phyloP scores from a whole-genome alignment of 1,140 invertebrate species.

The Rhagoletis zephyria region DNA sequence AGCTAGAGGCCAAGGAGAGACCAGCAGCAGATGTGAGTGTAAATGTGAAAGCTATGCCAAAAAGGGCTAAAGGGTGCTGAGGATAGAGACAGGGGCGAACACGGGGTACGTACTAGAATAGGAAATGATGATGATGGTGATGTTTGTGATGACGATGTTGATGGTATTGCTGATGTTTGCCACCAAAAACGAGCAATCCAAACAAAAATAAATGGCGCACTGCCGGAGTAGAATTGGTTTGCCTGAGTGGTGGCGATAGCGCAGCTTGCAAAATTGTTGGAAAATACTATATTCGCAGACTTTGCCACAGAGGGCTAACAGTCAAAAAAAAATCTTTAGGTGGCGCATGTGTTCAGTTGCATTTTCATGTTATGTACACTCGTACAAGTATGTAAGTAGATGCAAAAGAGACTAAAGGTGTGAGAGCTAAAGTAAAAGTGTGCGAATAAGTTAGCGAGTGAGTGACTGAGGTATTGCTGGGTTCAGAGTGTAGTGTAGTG shows the following conservation, averaged over 20 bases:
- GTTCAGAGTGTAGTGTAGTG: background rate
- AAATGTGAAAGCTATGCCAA: background rate
- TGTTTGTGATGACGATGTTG: constrained; percentile 47
- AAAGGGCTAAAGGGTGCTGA: background rate
- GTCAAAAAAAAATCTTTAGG: background rate
- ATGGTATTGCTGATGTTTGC: constrained; percentile 34
- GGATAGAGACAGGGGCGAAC: background rate
- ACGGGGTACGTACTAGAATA: background rate
- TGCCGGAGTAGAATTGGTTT: background rate
- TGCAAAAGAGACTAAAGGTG: background rate
- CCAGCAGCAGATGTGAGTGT: no score
- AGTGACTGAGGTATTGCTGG: background rate
- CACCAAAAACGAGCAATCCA: constrained; percentile 15
- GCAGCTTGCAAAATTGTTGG: background rate
- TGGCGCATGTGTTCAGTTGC: background rate
- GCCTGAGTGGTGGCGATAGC: background rate
- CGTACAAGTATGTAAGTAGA: no score
- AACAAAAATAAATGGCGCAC: background rate
- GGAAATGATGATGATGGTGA: constrained; percentile 28
- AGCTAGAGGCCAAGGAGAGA: constrained; percentile 22
- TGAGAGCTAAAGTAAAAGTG: background rate
- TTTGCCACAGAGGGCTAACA: background rate
- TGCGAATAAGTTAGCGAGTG: background rate
- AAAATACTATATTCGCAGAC: no score
- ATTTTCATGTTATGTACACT: background rate